phyloP scores from a whole-genome alignment of 2,113 vertebrate species.

The Lagopus leucura region DNA sequence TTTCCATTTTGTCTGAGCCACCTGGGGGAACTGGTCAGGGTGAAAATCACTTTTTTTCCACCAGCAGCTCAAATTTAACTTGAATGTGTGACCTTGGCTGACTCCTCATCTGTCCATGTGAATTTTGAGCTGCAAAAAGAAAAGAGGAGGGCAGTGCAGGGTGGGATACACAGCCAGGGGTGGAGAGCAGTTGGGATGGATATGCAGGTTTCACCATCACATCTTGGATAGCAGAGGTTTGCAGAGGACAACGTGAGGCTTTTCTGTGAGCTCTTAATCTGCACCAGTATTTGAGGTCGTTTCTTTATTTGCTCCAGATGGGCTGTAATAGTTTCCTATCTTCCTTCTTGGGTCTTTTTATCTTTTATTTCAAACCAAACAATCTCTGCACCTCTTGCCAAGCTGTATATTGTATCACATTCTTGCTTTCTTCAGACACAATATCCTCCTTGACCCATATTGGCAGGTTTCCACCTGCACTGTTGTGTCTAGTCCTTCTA shows the following conservation, averaged over 20 bases:
- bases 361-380: constrained; percentile 78
- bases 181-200: background rate
- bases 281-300: constrained; percentile 33
- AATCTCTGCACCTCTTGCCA: constrained; percentile 63
- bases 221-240: background rate
- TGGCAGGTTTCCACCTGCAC: constrained; percentile 68
- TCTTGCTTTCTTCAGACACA: constrained; percentile 75
- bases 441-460: constrained; percentile 71
- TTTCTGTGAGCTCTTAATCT: constrained; percentile 41
- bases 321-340: constrained; percentile 60
- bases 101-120: background rate
- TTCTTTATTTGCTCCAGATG: constrained; percentile 75
- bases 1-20: background rate
- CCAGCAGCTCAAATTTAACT: background rate
- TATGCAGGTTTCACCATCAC: fast-evolving
- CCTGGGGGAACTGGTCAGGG: background rate
- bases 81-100: background rate
- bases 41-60: background rate
- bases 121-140: background rate
- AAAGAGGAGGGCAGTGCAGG: background rate
- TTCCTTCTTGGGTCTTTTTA: constrained; percentile 58
- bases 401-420: constrained; percentile 70
- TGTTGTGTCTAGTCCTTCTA: constrained; percentile 70
- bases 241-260: background rate
- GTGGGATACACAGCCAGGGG: background rate